Evolutionary conservation across 2,113 vertebrate genomes (phyloP).

Genomic region (Pituophis catenifer): DNA sequence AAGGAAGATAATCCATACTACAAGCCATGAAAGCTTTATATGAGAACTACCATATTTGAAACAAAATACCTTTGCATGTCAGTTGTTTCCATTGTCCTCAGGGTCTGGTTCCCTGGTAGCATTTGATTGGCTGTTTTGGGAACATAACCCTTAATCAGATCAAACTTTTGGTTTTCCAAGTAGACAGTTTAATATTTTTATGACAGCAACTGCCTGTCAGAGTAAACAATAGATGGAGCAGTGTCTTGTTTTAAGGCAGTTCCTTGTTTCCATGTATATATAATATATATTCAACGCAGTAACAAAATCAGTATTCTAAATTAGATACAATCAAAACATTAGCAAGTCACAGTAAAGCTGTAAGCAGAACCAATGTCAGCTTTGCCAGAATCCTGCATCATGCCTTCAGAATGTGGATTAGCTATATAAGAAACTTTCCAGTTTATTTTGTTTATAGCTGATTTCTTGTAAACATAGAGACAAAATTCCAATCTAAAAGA

Average conservation of each 20-base stretch:
- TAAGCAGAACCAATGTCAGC: background rate
- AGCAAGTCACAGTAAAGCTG: background rate
- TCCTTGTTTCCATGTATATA: too few species aligned
- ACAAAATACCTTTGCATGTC: background rate
- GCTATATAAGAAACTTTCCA: slow-evolving; percentile 48
- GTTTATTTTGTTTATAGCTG: slow-evolving; percentile 56
- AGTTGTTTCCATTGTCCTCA: background rate
- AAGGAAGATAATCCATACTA: background rate
- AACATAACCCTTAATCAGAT: background rate
- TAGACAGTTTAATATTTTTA: background rate
- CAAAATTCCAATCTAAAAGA: background rate
- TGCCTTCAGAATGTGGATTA: slow-evolving; percentile 32
- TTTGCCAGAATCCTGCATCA: background rate
- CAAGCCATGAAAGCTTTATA: background rate
- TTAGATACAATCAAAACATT: background rate
- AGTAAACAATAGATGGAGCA: background rate
- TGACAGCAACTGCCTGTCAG: background rate
- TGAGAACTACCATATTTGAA: background rate
- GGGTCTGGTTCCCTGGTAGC: background rate
- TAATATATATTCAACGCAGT: background rate
- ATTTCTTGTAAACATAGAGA: slow-evolving; percentile 54
- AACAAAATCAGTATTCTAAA: background rate
- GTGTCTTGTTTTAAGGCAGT: background rate
- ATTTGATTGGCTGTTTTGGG: background rate
- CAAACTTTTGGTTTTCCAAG: background rate